A percentile compares a stretch with the other conserved stretches of the same genome.
phyloP scores from a whole-genome alignment of 2,888 invertebrate genomes.

The Parnassius mnemosyne region DNA sequence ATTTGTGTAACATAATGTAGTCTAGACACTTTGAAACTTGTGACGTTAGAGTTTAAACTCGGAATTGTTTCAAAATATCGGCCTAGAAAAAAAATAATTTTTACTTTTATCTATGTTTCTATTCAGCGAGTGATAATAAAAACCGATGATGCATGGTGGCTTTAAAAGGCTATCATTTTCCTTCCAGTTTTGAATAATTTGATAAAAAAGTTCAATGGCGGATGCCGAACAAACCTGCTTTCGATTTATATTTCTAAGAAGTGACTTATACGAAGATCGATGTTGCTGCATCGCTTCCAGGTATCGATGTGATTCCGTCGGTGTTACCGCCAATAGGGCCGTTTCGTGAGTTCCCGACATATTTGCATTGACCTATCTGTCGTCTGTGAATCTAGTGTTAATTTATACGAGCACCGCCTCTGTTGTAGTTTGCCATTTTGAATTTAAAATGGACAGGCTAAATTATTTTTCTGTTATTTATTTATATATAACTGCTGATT shows the following conservation, averaged over 20 bases:
- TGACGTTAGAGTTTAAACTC: too few relatives aligned
- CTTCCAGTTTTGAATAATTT: constrained; percentile 10
- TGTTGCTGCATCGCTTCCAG: constrained; percentile 36
- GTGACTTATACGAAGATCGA: constrained; percentile 37
- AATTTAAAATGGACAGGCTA: constrained; percentile 7
- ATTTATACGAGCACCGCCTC: constrained; percentile 32
- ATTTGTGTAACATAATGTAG: too few relatives aligned
- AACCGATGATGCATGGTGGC: constrained; percentile 14
- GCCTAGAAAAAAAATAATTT: not conserved
- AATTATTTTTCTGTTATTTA: constrained; percentile 12
- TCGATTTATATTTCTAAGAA: constrained; percentile 35
- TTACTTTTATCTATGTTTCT: constrained; percentile 16
- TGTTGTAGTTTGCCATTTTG: constrained; percentile 21
- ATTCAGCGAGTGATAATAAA: constrained; percentile 14
- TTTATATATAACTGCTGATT: constrained; percentile 25
- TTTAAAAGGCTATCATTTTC: constrained; percentile 13
- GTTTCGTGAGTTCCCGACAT: constrained; percentile 16
- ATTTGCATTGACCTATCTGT: constrained; percentile 27
- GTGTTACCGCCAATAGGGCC: constrained; percentile 16
- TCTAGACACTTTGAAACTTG: too few relatives aligned
- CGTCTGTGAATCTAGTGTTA: constrained; percentile 46
- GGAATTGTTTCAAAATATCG: too few relatives aligned
- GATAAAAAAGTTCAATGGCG: constrained; percentile 17
- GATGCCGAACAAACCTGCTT: constrained; percentile 4
- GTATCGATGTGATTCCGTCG: constrained; percentile 29